Percentiles rank a stretch among this genome's conserved stretches.
Evolutionary conservation across 2,113 vertebrate genomes (phyloP).

Genomic region (Diadophis punctatus): DNA sequence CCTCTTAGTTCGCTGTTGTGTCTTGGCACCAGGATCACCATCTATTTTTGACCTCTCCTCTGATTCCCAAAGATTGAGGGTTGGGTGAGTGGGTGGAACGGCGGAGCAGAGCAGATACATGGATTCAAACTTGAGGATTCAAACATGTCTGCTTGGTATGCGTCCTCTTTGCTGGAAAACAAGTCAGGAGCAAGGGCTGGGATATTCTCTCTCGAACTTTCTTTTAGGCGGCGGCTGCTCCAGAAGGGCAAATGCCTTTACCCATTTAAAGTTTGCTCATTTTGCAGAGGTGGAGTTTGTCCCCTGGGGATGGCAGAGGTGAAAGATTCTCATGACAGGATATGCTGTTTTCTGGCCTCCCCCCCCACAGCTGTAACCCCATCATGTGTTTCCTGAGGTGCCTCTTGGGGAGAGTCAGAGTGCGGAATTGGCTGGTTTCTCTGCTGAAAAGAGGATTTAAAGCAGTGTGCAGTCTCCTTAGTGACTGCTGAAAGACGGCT

Average conservation of each 20-base stretch:
- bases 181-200: background rate
- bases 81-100: background rate
- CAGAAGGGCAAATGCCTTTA: background rate
- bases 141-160: rapidly evolving
- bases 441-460: background rate
- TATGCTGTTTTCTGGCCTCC: slow-evolving; percentile 14
- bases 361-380: background rate
- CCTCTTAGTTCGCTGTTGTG: background rate
- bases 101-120: background rate
- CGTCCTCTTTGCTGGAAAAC: rapidly evolving
- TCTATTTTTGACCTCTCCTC: slow-evolving; percentile 26
- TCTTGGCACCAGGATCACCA: background rate
- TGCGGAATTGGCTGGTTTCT: background rate
- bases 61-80: background rate
- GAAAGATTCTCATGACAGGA: slow-evolving; percentile 23
- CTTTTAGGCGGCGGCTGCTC: background rate
- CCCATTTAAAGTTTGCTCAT: background rate
- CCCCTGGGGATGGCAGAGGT: background rate
- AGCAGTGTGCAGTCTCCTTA: background rate
- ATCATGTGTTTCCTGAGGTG: background rate
- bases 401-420: slow-evolving; percentile 25
- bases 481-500: slow-evolving; percentile 12
- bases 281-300: slow-evolving; percentile 11
- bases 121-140: background rate
- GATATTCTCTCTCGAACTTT: background rate